A percentile compares a stretch with the other conserved stretches of the same genome.
Conservation (phyloP, 2,888 invertebrate genomes). For the Diabrotica balteata region DNA sequence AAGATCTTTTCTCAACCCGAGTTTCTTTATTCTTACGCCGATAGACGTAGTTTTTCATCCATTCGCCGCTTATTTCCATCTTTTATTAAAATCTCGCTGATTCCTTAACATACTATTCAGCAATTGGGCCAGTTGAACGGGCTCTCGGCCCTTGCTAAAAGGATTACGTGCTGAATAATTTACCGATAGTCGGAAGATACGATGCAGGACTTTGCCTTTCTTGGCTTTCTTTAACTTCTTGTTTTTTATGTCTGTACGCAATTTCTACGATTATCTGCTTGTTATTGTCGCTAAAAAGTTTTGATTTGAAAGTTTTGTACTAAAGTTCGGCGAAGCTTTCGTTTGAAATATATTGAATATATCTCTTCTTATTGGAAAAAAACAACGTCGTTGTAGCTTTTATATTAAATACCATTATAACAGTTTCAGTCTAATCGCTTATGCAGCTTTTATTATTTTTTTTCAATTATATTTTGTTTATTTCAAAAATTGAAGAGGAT, state of each 20-base stretch:
- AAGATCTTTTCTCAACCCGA: too few species aligned
- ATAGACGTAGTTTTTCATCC: neutral
- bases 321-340: too few species aligned
- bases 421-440: too few species aligned
- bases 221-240: neutral
- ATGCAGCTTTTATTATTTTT: too few species aligned
- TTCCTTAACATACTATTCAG: slow-evolving; percentile 2
- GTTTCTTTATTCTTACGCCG: neutral
- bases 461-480: too few species aligned
- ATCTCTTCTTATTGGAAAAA: too few species aligned
- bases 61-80: neutral
- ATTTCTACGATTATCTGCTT: neutral
- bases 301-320: too few species aligned
- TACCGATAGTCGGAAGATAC: slow-evolving; percentile 1
- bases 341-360: too few species aligned
- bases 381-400: too few species aligned
- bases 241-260: neutral
- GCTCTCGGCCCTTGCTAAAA: slow-evolving; percentile 5
- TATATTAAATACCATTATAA: too few species aligned
- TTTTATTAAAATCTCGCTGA: slow-evolving; percentile 1
- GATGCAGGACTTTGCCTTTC: neutral
- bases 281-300: slow-evolving; percentile 4
- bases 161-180: slow-evolving; percentile 11
- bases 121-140: slow-evolving; percentile 5
- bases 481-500: too few species aligned